Conservation (phyloP, 2,888 invertebrate genomes). For the Dryococelus australis region DNA sequence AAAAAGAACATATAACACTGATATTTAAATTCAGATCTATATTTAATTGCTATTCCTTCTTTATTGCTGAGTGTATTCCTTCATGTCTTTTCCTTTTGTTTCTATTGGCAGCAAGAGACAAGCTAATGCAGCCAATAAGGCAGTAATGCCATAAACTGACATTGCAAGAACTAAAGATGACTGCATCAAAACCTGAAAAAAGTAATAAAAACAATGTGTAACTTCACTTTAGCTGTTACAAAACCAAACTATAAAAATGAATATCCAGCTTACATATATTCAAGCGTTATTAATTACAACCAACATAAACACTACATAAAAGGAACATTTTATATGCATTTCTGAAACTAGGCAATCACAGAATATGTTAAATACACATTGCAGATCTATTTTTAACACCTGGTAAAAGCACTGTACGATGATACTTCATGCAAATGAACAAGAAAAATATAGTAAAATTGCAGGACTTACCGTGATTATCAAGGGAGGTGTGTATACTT, state of each 20-base stretch:
- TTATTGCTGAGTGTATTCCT: constrained; percentile 56
- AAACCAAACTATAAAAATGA: neutral
- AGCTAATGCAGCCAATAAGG: constrained; percentile 76
- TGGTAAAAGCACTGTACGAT: too few relatives aligned
- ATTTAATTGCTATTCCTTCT: neutral
- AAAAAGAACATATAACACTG: neutral
- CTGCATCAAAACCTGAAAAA: constrained; percentile 73
- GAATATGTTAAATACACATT: constrained; percentile 17
- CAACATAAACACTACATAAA: neutral
- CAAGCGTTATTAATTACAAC: neutral
- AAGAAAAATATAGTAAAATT: too few relatives aligned
- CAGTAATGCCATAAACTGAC: constrained; percentile 78
- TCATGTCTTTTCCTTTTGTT: constrained; percentile 77
- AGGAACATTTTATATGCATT: neutral
- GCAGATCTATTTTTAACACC: too few relatives aligned
- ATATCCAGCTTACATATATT: neutral
- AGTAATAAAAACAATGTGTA: constrained; percentile 12
- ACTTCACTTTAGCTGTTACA: neutral
- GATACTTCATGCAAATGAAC: too few relatives aligned
- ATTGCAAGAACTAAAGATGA: constrained; percentile 77
- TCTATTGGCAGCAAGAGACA: constrained; percentile 86
- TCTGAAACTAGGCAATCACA: neutral
- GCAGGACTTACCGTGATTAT: too few relatives aligned
- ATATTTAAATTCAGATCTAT: neutral
- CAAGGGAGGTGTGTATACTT: too few relatives aligned